Conservation (phyloP, 2,113 vertebrate species). For the Syngnathus typhle region DNA sequence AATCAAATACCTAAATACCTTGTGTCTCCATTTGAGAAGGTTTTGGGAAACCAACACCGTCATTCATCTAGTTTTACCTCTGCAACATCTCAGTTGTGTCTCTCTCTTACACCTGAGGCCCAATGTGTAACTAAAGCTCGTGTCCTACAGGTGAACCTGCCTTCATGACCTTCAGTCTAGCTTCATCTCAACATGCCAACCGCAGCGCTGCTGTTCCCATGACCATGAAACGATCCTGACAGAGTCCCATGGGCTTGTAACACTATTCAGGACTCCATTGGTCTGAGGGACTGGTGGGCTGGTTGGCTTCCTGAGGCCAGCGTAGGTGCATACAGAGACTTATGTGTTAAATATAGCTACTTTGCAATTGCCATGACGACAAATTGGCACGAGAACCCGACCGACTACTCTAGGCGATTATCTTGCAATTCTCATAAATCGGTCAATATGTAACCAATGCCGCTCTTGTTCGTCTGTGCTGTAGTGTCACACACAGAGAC, state of each 20-base stretch:
- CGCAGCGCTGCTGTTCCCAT: slow-evolving; percentile 24
- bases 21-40: no score
- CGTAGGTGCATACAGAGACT: slow-evolving; percentile 28
- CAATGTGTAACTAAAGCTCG: slow-evolving; percentile 63
- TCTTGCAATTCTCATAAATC: no score
- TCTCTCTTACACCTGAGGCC: slow-evolving; percentile 42
- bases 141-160: slow-evolving; percentile 65
- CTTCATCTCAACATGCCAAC: slow-evolving; percentile 29
- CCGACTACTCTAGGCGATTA: no score
- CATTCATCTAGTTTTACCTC: slow-evolving; percentile 6
- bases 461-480: no score
- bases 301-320: slow-evolving; percentile 46
- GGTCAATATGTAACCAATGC: no score
- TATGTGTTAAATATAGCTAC: slow-evolving; percentile 4
- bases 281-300: slow-evolving; percentile 49
- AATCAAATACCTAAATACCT: no score
- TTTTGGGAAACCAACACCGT: not conserved
- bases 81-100: slow-evolving; percentile 32
- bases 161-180: slow-evolving; percentile 31
- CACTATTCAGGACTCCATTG: slow-evolving; percentile 57
- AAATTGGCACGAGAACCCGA: no score
- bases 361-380: no score
- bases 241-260: slow-evolving; percentile 54
- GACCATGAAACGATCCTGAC: slow-evolving; percentile 10
- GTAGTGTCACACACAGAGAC: no score